Percentiles rank a stretch among this genome's conserved stretches.
Evolutionary conservation across 2,113 vertebrate genomes (phyloP).

Genomic region (Rhipidura dahli): DNA sequence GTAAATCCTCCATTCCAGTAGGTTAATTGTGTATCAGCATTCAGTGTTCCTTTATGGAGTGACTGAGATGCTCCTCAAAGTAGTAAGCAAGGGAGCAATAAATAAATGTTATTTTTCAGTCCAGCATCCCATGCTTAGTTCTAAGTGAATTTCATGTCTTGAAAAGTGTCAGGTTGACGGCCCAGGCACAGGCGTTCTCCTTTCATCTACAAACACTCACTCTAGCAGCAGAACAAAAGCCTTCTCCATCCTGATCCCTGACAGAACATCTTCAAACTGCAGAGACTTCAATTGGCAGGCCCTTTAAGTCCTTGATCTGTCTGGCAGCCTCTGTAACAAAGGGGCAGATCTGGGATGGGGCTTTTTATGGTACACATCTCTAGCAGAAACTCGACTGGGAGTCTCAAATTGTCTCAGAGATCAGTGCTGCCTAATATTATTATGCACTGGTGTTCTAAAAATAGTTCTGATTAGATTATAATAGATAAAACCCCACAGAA

Average conservation of each 20-base stretch:
- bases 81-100: neutral
- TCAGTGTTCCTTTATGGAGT: neutral
- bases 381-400: neutral
- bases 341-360: constrained; percentile 2
- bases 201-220: constrained; percentile 45
- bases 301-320: constrained; percentile 33
- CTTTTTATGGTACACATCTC: neutral
- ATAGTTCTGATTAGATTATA: constrained; percentile 35
- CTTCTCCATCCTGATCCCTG: neutral
- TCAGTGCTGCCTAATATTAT: neutral
- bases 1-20: neutral
- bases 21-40: neutral
- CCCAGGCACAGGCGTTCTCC: neutral
- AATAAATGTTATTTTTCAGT: neutral
- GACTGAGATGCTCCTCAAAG: neutral
- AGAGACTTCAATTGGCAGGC: constrained; percentile 27
- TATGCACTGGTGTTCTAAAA: constrained; percentile 24
- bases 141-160: neutral
- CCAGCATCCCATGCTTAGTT: neutral
- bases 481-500: constrained; percentile 11
- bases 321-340: constrained; percentile 34
- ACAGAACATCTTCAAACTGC: constrained; percentile 4
- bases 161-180: constrained; percentile 18
- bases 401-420: constrained; percentile 23
- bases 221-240: constrained; percentile 39